Evolutionary conservation across 2,113 vertebrate species (phyloP).

Genomic region (Nesospiza acunhae): DNA sequence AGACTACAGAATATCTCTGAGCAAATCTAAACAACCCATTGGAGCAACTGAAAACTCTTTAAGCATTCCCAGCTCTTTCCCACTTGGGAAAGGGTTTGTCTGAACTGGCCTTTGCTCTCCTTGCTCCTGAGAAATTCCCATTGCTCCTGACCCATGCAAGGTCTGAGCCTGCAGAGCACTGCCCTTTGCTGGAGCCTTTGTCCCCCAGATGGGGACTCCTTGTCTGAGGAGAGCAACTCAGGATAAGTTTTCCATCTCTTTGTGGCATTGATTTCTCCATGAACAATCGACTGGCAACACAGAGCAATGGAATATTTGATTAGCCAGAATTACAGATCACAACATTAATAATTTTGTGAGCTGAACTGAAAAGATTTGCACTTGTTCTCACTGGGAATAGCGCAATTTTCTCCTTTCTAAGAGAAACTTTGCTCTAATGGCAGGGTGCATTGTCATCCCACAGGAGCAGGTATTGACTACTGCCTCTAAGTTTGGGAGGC

Average conservation of each 20-base stretch:
- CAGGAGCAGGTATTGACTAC: neutral
- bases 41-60: neutral
- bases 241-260: neutral
- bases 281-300: neutral
- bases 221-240: neutral
- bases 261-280: neutral
- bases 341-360: neutral
- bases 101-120: neutral
- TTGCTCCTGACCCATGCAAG: neutral
- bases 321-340: neutral
- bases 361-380: neutral
- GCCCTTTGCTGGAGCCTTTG: neutral
- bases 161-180: neutral
- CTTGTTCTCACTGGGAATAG: neutral
- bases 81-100: neutral
- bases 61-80: neutral
- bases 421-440: neutral
- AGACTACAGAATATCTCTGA: neutral
- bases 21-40: neutral
- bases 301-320: neutral
- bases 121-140: neutral
- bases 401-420: neutral
- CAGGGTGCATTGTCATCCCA: neutral
- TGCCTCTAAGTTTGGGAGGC: neutral
- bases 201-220: neutral